phyloP scores from a whole-genome alignment of 2,888 invertebrate genomes.

The Stenichneumon culpator region DNA sequence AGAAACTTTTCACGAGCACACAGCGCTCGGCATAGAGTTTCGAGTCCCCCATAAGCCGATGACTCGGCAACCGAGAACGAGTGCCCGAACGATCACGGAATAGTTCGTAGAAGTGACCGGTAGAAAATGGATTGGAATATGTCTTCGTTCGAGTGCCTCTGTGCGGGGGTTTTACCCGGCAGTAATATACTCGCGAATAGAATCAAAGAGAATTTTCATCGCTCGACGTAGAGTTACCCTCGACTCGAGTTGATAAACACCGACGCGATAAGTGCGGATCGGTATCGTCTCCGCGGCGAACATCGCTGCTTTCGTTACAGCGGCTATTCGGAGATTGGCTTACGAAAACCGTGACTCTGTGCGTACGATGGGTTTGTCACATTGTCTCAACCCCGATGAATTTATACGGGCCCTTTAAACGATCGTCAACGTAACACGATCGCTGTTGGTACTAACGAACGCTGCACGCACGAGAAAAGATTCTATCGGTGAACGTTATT shows the following conservation, averaged over 20 bases:
- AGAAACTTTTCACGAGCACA: constrained; percentile 7
- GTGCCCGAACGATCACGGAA: too few relatives aligned
- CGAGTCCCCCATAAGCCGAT: background rate
- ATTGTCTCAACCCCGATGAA: background rate
- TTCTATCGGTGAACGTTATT: constrained; percentile 57
- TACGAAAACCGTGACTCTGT: background rate
- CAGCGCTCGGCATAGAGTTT: background rate
- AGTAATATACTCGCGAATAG: constrained; percentile 1
- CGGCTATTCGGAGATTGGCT: background rate
- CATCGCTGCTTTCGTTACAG: background rate
- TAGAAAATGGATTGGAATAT: constrained; percentile 68
- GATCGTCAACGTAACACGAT: background rate
- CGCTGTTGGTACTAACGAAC: background rate
- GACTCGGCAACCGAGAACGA: background rate
- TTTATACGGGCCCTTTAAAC: background rate
- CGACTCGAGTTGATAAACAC: constrained; percentile 18
- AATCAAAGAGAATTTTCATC: background rate
- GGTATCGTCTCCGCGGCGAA: background rate
- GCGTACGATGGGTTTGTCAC: background rate
- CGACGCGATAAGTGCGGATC: background rate
- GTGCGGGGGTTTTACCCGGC: constrained; percentile 3
- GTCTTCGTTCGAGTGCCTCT: constrained; percentile 63
- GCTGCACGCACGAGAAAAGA: constrained; percentile 26
- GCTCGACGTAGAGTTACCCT: constrained; percentile 35
- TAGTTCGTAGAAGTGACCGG: constrained; percentile 23